Base-by-base conservation (phyloP, 2,113 vertebrate species). In the Amphiprion percula region DNA sequence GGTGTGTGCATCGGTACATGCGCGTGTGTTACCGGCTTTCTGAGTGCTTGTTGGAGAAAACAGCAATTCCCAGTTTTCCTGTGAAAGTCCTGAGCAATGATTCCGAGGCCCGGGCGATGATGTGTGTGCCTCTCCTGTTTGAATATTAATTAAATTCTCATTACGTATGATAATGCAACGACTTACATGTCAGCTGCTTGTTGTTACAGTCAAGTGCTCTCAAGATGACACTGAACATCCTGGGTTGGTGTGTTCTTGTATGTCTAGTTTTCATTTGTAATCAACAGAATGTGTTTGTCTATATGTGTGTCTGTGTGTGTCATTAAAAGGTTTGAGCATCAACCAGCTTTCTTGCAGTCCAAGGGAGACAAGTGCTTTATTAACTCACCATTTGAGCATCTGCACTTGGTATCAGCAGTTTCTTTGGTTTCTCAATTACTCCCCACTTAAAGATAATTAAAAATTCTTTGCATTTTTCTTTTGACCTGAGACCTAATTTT, bases 71-170 rank as follows among this genome's bases (percentile, higher is more conserved):
- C 80, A 44, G 46, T 74, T 89, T 90, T 88, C 64, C 87, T n/a
- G 61, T 82, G 71, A 82, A 87, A 79, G 68, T 90, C 80, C 79
- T 66, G 75, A 78, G 77, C 24, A 76, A 55, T 83, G 67, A 85
- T 79, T 74, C 72, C 70, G 78, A 83, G 88, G 86, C 88, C 76
- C 41, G 68, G 69, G 83, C 61, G 23, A 87, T 88, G 88, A 90
- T 85, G 73, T 85, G 76, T 37, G 60, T 77, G 5, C 74, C 70
- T 79, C 83, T 77, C 6, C 75, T 73, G 72, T 67, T 77, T 83
- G 81, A 89, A 88, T 89, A 83, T 85, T 87, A 81, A 85, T 87
- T 86, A 67, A 87, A 83, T 67, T 82, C 87, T 91, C 66, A 81
- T 92, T 90, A 83, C 30, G 30, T 82, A 75, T 78, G 58, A 30